Base-by-base conservation (phyloP, 2,113 vertebrate species). In the Anthoscopus minutus region DNA sequence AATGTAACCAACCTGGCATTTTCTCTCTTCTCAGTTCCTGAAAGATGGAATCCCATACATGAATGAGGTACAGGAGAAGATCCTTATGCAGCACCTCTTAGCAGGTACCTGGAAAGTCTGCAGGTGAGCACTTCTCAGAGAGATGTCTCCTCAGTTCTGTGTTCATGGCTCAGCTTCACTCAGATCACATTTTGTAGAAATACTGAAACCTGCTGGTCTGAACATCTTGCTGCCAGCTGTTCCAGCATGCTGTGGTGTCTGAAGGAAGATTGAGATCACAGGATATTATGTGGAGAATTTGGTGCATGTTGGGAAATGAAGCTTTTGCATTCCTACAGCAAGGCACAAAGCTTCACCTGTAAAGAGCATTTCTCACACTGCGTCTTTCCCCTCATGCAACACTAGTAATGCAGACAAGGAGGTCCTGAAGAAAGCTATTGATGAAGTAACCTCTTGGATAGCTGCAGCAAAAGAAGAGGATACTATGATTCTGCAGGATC, bases 21-120 rank as follows among this genome's bases (percentile, higher is more conserved):
- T 58, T 76, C 61, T 47, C 4, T 60, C 6, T 5, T 4, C 6
- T 62, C 60, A 98, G 98, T 98, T 98, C 91, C 96, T 98, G 80
- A 98, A 97, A 81, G 97, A 98, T 19, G 98, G 98, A 66, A 98
- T 98, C 72, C 98, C 98, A 0, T 98, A 98, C 45, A 97, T 98
- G 97, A 98, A 98, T 51, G 96, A 98, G 76, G 95, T 88, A 27
- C 98, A 98, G 86, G 98, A 98, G 93, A 86, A 96, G 93, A 95
- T 78, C 54, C 54, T 98, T 31, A 96, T 72, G 21, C 95, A 95
- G 78, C 65, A 16, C 20, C 96, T 98, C 81, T 70, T 94, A 42
- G 74, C 58, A 0, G 97, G 96, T 37, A 94, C 85, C 82, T 98
- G 97, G 96, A 70, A 64, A 58, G 44, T 96, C 22, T 91, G 82